phyloP scores from a whole-genome alignment of 2,888 invertebrate species.

The Torymus texanus region DNA sequence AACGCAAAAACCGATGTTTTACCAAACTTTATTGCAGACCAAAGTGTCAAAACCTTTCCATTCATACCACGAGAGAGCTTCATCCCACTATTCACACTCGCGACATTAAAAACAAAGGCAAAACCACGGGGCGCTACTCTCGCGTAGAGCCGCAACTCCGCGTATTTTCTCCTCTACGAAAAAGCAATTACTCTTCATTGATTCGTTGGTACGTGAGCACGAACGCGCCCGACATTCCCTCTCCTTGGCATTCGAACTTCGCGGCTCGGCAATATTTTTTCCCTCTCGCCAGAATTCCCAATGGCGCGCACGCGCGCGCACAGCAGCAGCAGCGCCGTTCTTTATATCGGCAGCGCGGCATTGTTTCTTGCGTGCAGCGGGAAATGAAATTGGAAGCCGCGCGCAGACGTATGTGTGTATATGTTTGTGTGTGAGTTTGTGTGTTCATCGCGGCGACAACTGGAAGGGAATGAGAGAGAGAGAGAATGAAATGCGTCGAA shows the following conservation, averaged over 20 bases:
- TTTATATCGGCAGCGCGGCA: constrained; percentile 43
- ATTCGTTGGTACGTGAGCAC: constrained; percentile 14
- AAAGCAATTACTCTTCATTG: constrained; percentile 49
- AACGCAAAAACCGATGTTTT: too few species aligned
- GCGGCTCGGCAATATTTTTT: constrained; percentile 47
- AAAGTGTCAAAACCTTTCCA: too few species aligned
- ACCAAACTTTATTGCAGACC: too few species aligned
- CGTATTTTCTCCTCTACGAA: constrained; percentile 21
- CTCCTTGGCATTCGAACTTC: constrained; percentile 45
- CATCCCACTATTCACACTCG: too few species aligned
- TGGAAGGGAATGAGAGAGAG: background rate
- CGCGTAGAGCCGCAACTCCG: background rate
- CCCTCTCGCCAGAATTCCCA: constrained; percentile 42
- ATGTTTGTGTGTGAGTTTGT: background rate
- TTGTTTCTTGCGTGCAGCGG: constrained; percentile 43
- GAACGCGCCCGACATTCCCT: constrained; percentile 19
- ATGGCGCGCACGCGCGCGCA: constrained; percentile 14
- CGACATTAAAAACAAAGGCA: background rate
- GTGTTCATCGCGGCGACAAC: background rate
- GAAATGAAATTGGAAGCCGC: constrained; percentile 52
- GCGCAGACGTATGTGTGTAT: background rate
- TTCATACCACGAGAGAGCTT: too few species aligned
- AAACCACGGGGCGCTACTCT: constrained; percentile 1
- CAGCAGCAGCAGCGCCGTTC: constrained; percentile 15
- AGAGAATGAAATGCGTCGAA: constrained; percentile 33